Evolutionary conservation across 1,140 invertebrate species (phyloP), one percentile per base, ranked within the genome.

Genomic region (Hypothenemus hampei): DNA sequence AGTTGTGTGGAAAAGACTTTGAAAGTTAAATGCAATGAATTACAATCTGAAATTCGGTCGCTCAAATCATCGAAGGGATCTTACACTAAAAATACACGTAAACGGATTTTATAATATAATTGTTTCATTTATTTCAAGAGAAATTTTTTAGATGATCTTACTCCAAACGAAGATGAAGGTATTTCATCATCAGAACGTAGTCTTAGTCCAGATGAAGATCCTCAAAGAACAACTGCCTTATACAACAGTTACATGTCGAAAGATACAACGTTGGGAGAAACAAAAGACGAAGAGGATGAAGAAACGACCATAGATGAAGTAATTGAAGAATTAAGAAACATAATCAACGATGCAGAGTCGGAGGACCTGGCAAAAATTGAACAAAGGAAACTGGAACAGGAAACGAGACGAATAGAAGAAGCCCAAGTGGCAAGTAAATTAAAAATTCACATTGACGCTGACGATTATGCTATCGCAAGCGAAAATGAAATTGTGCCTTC

Each of bases 231-330:
- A n/a, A 79, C 81, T 58, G 74, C 79, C 6, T 75, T 82, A 2
- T 83, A 81, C 58, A 80, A 83, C 70, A 74, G 81, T 11, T 81
- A 80, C 60, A 79, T 75, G 29, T 73, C 78, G 3, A 77, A 78
- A 61, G 81, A 79, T 76, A 6, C 53, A 52, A n/a, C 40, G 1
- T 37, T 6, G 16, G 4, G 1, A 40, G 29, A 47, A 55, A 16
- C 58, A 11, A 35, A 20, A 20, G 71, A 72, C 4, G 80, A 82
- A 44, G 83, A 86, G 39, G 85, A 87, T 61, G 85, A 86, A 40
- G 86, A 90, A 72, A 88, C 85, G 0, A 90, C 88, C 11, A 90
- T 92, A 41, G 89, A 91, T 59, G 88, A 91, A 72, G 88, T 91
- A 0, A 91, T 91, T 63, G 86, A 89, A 69, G 87, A 90, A 66